Percentiles rank a stretch among this genome's conserved stretches.
phyloP scores from a whole-genome alignment of 2,797 vertebrate genomes.

The Melanotaenia maccullochi region DNA sequence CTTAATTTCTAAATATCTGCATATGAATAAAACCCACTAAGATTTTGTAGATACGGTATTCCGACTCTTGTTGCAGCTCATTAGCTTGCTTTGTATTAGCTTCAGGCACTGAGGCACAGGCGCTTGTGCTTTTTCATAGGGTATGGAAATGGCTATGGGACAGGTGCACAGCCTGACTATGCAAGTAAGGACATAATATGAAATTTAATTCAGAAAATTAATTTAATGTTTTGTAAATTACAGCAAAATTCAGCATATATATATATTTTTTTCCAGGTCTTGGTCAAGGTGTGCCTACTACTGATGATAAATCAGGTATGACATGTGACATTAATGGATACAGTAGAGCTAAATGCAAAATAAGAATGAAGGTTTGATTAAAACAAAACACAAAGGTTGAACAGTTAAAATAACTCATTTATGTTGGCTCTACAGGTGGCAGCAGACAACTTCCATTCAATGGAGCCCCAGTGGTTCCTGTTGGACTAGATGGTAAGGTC shows the following conservation, averaged over 20 bases:
- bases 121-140: constrained; percentile 43
- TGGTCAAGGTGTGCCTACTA: constrained; percentile 47
- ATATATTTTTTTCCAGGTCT: constrained; percentile 45
- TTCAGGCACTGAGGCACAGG: not conserved
- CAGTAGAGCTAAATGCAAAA: not conserved
- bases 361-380: not conserved
- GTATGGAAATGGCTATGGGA: constrained; percentile 59
- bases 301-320: constrained; percentile 67
- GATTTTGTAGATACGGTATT: not conserved
- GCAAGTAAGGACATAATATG: constrained; percentile 38
- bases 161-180: constrained; percentile 68
- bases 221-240: not conserved
- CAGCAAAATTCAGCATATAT: not conserved
- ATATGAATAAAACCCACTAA: not conserved
- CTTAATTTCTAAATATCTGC: not conserved
- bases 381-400: not conserved
- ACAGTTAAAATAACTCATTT: not conserved
- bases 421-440: constrained; percentile 49
- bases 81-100: not conserved
- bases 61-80: not conserved
- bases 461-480: constrained; percentile 63
- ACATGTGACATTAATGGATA: not conserved
- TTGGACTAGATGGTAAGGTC: constrained; percentile 72
- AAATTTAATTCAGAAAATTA: not conserved
- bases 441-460: constrained; percentile 65